Evolutionary conservation across 2,888 invertebrate species (phyloP).

Genomic region (Thymelicus sylvestris): DNA sequence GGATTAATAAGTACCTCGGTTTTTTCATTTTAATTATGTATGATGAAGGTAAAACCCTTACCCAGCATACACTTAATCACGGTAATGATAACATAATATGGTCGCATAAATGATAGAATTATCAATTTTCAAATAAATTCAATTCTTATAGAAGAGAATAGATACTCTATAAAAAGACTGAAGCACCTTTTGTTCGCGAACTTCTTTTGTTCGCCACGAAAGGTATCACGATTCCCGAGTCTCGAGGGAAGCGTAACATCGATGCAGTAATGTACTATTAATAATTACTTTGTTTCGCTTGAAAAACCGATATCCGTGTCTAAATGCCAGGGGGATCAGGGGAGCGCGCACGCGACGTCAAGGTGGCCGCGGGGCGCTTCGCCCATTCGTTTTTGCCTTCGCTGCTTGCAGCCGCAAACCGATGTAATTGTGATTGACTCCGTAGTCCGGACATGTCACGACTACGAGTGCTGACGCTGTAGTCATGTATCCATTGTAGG

Average conservation of each 20-base stretch:
- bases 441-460: conserved; percentile 62
- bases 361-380: conserved; percentile 42
- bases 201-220: conserved; percentile 38
- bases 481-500: conserved; percentile 72
- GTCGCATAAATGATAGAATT: not conserved
- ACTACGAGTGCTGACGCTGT: conserved; percentile 68
- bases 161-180: conserved; percentile 19
- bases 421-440: conserved; percentile 61
- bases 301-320: conserved; percentile 67
- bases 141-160: not conserved
- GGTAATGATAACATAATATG: no score
- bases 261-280: conserved; percentile 50
- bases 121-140: not conserved
- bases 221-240: conserved; percentile 35
- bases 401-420: conserved; percentile 29
- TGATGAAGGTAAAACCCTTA: no score
- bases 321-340: conserved; percentile 52
- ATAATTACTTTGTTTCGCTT: conserved; percentile 61
- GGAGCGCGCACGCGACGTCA: conserved; percentile 73
- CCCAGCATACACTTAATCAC: no score
- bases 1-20: no score
- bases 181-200: conserved; percentile 25
- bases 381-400: conserved; percentile 16
- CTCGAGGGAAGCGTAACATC: conserved; percentile 45
- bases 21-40: no score